Conservation (phyloP, 2,113 vertebrate genomes). For the Colistium nudipinnis region DNA sequence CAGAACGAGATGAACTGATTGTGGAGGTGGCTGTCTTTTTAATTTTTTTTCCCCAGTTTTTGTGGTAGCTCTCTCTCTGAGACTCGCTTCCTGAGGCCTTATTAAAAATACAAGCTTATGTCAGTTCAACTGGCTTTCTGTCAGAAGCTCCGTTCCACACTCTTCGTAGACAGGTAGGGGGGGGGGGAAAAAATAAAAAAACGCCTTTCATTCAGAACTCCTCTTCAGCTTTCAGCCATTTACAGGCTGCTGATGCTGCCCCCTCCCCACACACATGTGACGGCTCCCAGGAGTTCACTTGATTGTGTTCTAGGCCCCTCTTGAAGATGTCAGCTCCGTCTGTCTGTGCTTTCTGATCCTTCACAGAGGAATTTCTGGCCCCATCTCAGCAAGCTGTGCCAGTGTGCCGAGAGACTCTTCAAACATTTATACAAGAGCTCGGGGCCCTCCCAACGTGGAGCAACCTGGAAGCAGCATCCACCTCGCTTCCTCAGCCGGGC, state of each 20-base stretch:
- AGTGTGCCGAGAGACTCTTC: constrained; percentile 54
- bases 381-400: constrained; percentile 21
- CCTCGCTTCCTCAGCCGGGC: constrained; percentile 10
- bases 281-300: neutral
- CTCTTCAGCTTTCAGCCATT: constrained; percentile 7
- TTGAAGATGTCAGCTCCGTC: constrained; percentile 20
- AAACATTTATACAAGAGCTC: constrained; percentile 67
- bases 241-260: neutral
- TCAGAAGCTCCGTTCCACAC: constrained; percentile 23
- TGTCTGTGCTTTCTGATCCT: constrained; percentile 12
- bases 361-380: constrained; percentile 39
- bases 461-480: constrained; percentile 27
- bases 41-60: neutral
- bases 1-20: neutral
- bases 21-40: neutral
- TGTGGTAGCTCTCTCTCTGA: constrained; percentile 5
- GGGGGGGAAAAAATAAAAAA: neutral
- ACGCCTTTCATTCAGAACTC: neutral
- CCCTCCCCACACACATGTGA: neutral
- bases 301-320: constrained; percentile 6
- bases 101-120: constrained; percentile 56
- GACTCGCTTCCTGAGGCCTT: constrained; percentile 24
- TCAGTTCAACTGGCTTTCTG: constrained; percentile 28
- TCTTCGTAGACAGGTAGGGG: neutral
- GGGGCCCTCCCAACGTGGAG: constrained; percentile 40